Percentiles rank a stretch among this genome's conserved stretches.
These are phyloP conservation scores for Aix galericulata DNA, from an alignment of 2,113 vertebrate genomes.

Conservation along the genomic window DNA sequence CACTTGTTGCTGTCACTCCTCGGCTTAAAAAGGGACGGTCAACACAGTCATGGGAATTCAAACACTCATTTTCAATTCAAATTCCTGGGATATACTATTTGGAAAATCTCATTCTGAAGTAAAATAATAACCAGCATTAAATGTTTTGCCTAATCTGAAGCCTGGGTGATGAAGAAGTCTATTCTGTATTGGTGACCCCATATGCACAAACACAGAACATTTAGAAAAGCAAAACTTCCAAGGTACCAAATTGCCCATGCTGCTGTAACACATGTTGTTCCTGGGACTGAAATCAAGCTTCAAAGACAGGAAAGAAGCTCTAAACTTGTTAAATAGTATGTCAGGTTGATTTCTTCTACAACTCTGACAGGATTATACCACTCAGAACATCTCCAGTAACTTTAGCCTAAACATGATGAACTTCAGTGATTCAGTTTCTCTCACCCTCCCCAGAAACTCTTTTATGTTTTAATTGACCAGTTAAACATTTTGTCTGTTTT, in stretches of 20 bases:
- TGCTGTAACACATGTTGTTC: not conserved
- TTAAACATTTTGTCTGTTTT: not conserved
- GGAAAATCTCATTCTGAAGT: not conserved
- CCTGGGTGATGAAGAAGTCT: not conserved
- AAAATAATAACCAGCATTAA: not conserved
- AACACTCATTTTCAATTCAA: not conserved
- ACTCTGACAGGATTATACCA: not conserved
- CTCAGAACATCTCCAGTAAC: not conserved
- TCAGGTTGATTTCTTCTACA: not conserved
- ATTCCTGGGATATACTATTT: not conserved
- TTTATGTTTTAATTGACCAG: not conserved
- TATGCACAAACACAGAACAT: fast-evolving
- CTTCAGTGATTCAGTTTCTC: not conserved
- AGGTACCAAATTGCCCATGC: not conserved
- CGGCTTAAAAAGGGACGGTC: not conserved
- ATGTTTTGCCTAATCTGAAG: not conserved
- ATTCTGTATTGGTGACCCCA: not conserved
- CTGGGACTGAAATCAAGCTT: not conserved
- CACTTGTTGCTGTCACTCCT: not conserved
- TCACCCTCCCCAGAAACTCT: fast-evolving
- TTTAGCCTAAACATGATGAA: not conserved
- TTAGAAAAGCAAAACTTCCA: not conserved
- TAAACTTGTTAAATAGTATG: not conserved
- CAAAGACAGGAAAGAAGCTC: not conserved
- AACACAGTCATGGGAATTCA: not conserved